These are phyloP conservation scores for Sapajus apella DNA, from an alignment of 2,113 vertebrate species.

Conservation along the genomic window DNA sequence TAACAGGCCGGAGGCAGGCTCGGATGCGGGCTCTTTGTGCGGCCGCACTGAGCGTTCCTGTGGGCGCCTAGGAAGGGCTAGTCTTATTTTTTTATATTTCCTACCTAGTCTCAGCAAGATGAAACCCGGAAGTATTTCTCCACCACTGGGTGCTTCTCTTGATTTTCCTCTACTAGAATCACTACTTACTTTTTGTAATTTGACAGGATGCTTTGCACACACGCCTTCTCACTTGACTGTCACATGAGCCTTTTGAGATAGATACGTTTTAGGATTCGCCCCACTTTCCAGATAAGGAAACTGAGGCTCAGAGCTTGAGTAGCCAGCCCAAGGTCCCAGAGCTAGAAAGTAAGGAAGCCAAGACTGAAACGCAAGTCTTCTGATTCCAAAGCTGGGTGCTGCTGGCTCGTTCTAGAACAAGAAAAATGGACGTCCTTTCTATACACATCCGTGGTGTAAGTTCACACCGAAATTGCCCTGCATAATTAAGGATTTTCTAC, in stretches of 20 bases:
- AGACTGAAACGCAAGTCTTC: not conserved
- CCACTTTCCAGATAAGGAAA: not conserved
- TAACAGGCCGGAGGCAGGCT: not conserved
- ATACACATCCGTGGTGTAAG: accelerated
- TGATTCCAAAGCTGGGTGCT: not conserved
- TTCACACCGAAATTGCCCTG: not conserved
- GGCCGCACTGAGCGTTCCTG: not conserved
- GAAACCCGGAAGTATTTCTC: not conserved
- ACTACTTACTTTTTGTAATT: no score
- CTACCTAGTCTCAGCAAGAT: not conserved
- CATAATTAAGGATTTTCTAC: not conserved
- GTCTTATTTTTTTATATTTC: no score
- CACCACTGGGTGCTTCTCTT: not conserved
- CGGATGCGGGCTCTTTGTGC: no score
- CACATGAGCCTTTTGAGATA: no score
- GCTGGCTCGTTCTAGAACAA: not conserved
- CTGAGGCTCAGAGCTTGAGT: not conserved
- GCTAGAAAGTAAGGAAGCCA: not conserved
- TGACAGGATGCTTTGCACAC: no score
- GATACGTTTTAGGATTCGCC: not conserved
- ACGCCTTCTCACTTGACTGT: not conserved
- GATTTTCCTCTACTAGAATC: not conserved
- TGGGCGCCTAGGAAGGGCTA: not conserved
- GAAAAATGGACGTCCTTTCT: not conserved
- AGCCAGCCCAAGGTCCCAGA: not conserved